phyloP scores from a whole-genome alignment of 1,140 invertebrate species.

The Sarcophaga peregrina region DNA sequence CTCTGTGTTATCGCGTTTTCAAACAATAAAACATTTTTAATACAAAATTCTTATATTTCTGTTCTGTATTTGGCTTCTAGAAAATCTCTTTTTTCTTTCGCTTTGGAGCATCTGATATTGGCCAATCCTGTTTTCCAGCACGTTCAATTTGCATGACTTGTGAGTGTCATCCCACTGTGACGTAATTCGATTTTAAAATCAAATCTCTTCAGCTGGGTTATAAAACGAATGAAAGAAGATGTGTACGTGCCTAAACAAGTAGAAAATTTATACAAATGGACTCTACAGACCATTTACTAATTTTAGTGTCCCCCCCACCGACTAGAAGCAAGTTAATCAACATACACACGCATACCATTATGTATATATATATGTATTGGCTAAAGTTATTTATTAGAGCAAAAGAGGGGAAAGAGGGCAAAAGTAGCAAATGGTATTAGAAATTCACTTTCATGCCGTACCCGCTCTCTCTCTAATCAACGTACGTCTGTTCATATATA shows the following conservation, averaged over 20 bases:
- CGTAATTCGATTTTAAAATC: conserved; percentile 1
- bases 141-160: no score
- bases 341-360: neutral
- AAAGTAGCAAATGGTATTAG: neutral
- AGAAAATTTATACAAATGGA: neutral
- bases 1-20: no score
- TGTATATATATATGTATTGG: neutral
- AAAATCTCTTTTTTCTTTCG: no score
- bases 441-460: neutral
- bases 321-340: neutral
- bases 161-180: neutral
- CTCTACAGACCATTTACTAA: neutral
- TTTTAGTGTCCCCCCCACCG: neutral
- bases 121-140: no score
- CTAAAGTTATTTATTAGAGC: neutral
- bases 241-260: conserved; percentile 8
- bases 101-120: no score
- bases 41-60: no score
- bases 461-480: neutral
- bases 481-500: no score
- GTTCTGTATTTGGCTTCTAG: no score
- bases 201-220: neutral
- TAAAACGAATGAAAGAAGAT: neutral
- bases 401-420: neutral
- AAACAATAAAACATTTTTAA: no score